Conservation (phyloP, 2,888 invertebrate species). For the Chloromyia formosa region DNA sequence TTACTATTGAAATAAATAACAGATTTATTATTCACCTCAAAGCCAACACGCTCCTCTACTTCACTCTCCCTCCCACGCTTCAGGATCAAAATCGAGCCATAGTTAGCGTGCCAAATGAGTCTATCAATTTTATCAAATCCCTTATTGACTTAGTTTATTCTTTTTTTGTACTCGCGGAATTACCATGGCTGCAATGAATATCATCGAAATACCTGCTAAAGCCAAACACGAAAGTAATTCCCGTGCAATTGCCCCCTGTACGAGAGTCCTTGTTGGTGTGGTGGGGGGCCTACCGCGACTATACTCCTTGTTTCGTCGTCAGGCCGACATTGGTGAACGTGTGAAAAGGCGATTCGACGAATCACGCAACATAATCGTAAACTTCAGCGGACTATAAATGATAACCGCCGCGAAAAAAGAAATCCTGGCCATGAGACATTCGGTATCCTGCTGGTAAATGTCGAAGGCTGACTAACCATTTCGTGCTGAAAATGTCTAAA, state of each 20-base stretch:
- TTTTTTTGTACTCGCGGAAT: conserved; percentile 6
- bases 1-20: neutral
- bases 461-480: conserved; percentile 1
- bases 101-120: conserved; percentile 33
- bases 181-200: conserved; percentile 34
- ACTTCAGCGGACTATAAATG: conserved; percentile 17
- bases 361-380: conserved; percentile 34
- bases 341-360: conserved; percentile 26
- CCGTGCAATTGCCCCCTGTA: conserved; percentile 25
- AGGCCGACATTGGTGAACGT: conserved; percentile 3
- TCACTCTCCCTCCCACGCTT: neutral
- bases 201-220: conserved; percentile 31
- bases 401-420: neutral
- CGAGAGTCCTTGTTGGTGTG: neutral
- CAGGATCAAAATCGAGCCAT: neutral
- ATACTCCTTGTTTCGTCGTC: neutral
- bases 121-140: conserved; percentile 24
- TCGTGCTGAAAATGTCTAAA: conserved; percentile 11
- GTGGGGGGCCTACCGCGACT: neutral
- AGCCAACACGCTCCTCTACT: neutral
- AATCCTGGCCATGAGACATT: conserved; percentile 16
- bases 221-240: conserved; percentile 40
- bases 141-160: conserved; percentile 22
- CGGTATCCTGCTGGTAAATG: conserved; percentile 24
- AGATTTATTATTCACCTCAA: neutral